phyloP scores from a whole-genome alignment of 2,888 invertebrate species.

The Anodontia alba region DNA sequence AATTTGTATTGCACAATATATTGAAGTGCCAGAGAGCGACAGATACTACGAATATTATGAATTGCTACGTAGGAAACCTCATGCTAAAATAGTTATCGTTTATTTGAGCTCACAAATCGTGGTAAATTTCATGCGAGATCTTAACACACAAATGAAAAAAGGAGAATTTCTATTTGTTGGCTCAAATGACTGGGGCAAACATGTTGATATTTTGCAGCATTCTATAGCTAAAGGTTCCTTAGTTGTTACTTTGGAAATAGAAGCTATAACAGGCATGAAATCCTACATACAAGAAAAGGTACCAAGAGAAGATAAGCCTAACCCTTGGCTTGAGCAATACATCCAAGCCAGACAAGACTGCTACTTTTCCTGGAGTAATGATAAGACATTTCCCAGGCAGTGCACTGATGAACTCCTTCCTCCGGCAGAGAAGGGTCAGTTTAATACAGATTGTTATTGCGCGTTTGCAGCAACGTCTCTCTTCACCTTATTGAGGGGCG shows the following conservation, averaged over 20 bases:
- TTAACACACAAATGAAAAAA: constrained; percentile 23
- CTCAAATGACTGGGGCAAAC: constrained; percentile 48
- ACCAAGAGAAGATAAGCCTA: constrained; percentile 3
- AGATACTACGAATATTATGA: constrained; percentile 29
- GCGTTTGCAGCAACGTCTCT: not conserved
- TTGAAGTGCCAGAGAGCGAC: constrained; percentile 37
- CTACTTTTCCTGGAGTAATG: not conserved
- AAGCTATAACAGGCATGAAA: constrained; percentile 14
- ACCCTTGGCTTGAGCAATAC: constrained; percentile 37
- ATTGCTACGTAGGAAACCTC: constrained; percentile 30
- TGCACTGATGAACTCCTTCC: not conserved
- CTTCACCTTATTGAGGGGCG: constrained; percentile 10
- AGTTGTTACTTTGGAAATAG: constrained; percentile 46
- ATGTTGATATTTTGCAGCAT: constrained; percentile 31
- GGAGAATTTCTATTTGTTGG: constrained; percentile 54
- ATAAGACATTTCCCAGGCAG: not conserved
- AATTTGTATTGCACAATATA: constrained; percentile 49
- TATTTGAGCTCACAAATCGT: constrained; percentile 56
- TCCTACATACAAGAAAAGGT: not conserved
- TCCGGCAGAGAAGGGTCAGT: not conserved
- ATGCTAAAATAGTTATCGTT: constrained; percentile 47
- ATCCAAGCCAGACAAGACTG: not conserved
- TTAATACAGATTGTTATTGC: not conserved
- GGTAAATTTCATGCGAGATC: constrained; percentile 18
- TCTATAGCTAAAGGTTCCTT: constrained; percentile 35